Conservation (phyloP, 2,888 invertebrate genomes). For the Erpobdella octoculata region DNA sequence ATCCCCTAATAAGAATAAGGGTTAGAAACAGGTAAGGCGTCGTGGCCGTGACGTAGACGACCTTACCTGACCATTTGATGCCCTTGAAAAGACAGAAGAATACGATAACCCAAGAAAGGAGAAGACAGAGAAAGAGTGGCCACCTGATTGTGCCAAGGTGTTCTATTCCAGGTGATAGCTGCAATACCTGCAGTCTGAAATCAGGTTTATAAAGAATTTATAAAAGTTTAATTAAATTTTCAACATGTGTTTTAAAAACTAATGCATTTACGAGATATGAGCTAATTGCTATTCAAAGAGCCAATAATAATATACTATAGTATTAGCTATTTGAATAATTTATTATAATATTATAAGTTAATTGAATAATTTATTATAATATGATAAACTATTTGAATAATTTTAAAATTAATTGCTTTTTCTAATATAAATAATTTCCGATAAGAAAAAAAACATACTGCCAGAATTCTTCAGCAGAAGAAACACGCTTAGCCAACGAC, state of each 20-base stretch:
- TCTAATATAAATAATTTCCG: background rate
- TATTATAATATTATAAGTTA: too few relatives aligned
- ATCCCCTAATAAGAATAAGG: slow-evolving; percentile 41
- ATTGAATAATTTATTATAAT: too few relatives aligned
- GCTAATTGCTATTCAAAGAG: too few relatives aligned
- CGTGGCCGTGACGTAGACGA: slow-evolving; percentile 48
- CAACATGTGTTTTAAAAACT: too few relatives aligned
- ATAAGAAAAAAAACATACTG: slow-evolving; percentile 33
- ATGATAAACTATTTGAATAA: too few relatives aligned
- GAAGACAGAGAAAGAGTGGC: slow-evolving; percentile 46
- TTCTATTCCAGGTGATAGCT: slow-evolving; percentile 45
- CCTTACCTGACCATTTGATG: slow-evolving; percentile 49
- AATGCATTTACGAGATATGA: too few relatives aligned
- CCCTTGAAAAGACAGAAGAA: slow-evolving; percentile 50
- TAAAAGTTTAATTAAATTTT: too few relatives aligned
- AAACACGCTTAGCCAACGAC: slow-evolving; percentile 29
- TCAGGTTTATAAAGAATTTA: too few relatives aligned
- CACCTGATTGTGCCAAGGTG: slow-evolving; percentile 44
- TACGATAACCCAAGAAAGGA: slow-evolving; percentile 47
- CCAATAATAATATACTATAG: too few relatives aligned
- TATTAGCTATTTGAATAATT: too few relatives aligned
- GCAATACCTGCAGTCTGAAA: slow-evolving; percentile 23
- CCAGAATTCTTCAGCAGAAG: slow-evolving; percentile 39
- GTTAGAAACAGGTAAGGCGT: slow-evolving; percentile 42
- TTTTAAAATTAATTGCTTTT: too few relatives aligned